These are phyloP conservation scores for Eospalax fontanierii DNA, from an alignment of 2,797 vertebrate species.

Conservation along the genomic window DNA sequence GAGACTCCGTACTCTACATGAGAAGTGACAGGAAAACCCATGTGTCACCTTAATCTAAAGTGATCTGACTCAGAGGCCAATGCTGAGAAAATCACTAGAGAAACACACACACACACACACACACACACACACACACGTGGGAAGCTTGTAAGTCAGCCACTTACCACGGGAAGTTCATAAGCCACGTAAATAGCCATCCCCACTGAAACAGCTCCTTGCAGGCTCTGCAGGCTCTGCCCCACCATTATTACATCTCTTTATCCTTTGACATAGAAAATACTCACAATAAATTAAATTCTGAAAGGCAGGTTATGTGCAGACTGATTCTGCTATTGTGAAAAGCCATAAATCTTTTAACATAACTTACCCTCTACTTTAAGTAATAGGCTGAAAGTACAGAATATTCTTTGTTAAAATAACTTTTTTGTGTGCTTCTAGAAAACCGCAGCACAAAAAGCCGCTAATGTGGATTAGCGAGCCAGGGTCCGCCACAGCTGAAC, in stretches of 20 bases:
- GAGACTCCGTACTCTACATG: fast-evolving
- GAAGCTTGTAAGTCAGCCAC: fast-evolving
- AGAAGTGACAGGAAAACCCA: too few species aligned
- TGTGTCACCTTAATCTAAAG: background rate
- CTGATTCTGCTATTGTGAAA: background rate
- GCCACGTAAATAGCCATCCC: too few species aligned
- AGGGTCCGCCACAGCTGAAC: too few species aligned
- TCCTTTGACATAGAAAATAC: background rate
- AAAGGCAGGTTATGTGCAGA: background rate
- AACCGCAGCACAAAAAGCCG: too few species aligned
- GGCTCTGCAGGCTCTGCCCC: background rate
- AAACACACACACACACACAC: background rate
- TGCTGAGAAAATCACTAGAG: background rate
- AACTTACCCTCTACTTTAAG: too few species aligned
- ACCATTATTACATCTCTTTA: fast-evolving
- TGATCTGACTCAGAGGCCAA: background rate
- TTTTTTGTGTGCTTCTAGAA: too few species aligned
- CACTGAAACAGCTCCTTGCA: background rate
- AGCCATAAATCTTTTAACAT: background rate
- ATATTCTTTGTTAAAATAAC: too few species aligned
- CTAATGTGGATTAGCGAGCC: too few species aligned
- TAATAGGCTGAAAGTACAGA: too few species aligned
- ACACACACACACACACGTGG: fast-evolving
- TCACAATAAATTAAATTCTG: background rate
- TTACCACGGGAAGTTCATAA: background rate